phyloP scores from a whole-genome alignment of 2,113 vertebrate genomes.

The Apodemus sylvaticus region DNA sequence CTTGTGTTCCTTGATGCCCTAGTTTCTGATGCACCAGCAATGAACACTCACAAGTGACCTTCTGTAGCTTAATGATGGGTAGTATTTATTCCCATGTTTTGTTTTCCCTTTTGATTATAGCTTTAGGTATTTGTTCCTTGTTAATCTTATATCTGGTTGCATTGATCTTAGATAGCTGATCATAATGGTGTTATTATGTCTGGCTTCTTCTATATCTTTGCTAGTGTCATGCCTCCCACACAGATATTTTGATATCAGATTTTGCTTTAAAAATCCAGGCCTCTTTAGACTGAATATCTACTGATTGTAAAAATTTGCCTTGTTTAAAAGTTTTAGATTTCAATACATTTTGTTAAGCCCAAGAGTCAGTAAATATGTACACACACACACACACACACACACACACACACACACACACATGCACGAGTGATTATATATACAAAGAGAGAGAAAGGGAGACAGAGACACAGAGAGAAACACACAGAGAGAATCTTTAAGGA shows the following conservation, averaged over 20 bases:
- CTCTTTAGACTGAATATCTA: neutral
- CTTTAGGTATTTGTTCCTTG: neutral
- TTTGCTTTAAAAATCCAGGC: neutral
- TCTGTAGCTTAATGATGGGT: neutral
- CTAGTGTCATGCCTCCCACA: neutral
- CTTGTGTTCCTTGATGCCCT: neutral
- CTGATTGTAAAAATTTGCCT: neutral
- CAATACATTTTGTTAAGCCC: neutral
- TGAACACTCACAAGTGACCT: neutral
- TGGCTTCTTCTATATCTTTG: neutral
- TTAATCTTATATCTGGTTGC: neutral
- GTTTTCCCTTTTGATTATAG: neutral
- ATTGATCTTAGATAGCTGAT: neutral
- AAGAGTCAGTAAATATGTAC: neutral
- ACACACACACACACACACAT: too few species aligned
- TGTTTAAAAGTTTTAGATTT: neutral
- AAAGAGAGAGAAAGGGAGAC: too few species aligned
- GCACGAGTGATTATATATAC: too few species aligned
- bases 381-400: too few species aligned
- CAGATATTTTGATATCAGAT: too few species aligned
- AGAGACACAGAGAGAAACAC: too few species aligned
- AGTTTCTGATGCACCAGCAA: neutral
- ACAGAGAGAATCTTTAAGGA: too few species aligned
- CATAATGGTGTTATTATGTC: neutral
- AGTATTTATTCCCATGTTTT: neutral